Base-by-base conservation (phyloP, 2,888 invertebrate species). In the Conistra vaccinii region DNA sequence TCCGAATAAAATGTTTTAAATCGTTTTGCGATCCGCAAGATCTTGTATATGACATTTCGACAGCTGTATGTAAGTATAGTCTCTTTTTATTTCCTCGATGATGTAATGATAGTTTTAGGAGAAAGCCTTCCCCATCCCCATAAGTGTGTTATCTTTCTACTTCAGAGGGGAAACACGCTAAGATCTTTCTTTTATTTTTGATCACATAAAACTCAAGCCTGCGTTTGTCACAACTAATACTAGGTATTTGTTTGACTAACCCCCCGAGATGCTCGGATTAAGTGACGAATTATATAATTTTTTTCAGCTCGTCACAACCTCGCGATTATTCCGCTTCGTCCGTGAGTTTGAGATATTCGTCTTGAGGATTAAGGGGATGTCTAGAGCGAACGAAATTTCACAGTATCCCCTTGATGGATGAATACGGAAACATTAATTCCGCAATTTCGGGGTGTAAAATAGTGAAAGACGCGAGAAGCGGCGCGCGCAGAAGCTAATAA, bases 321-420 rank as follows among this genome's bases (percentile, higher is more conserved):
- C 89, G 92, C 94, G 95, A 94, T 95, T 95, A 94, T 94, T 93
- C 92, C 92, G 92, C 94, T 92, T 88, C 92, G 92, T 93, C 89
- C 94, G 92, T 94, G 94, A 95, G 94, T 95, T 95, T 94, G 93
- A 94, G 96, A 95, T 95, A 96, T 96, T 95, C 95, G 94, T 95
- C 94, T 95, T 95, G 89, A 91, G 95, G 96, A 95, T 96, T 95
- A 96, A 91, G 94, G 94, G 93, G 92, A 87, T 90, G 94, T 92
- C 92, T 93, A 92, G 92, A 91, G 90, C 90, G 92, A 93, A 92
- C 93, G 93, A 94, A 94, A 94, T 95, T 95, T 95, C 93, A 93
- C 92, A 93, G 93, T 91, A 93, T 93, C 93, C 93, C 91, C 93
- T 91, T 95, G 95, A 95, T 94, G 94, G 94, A 95, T 95, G 95